Percentiles rank a stretch among this genome's conserved stretches.
Conservation (phyloP, 1,140 invertebrate genomes). For the Rhopalosiphum padi region DNA sequence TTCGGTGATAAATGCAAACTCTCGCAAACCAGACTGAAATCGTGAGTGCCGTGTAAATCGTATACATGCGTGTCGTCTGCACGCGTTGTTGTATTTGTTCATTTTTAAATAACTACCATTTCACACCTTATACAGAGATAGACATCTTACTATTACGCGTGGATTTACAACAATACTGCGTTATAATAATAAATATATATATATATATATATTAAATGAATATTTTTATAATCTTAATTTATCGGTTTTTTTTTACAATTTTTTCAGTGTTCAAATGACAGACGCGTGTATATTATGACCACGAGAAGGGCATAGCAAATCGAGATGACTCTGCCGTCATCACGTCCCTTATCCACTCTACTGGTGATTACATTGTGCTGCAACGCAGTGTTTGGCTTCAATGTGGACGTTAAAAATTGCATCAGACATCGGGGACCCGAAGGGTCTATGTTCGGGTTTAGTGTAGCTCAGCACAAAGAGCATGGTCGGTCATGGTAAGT, state of each 20-base stretch:
- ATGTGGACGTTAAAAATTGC: conserved; percentile 66
- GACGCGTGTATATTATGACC: conserved; percentile 42
- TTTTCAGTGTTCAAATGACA: conserved; percentile 43
- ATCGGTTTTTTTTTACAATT: conserved; percentile 13
- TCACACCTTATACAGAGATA: conserved; percentile 37
- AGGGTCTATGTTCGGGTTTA: conserved; percentile 68
- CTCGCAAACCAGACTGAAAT: conserved; percentile 17
- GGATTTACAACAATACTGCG: neutral
- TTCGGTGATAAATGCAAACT: conserved; percentile 6
- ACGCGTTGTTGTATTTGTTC: neutral
- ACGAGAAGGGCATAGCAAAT: conserved; percentile 51
- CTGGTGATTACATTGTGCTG: conserved; percentile 34
- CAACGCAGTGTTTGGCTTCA: conserved; percentile 63
- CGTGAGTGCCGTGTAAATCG: conserved; percentile 35
- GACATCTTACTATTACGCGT: neutral
- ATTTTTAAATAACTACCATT: conserved; percentile 30
- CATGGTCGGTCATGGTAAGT: conserved; percentile 66
- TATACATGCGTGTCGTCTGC: conserved; percentile 27
- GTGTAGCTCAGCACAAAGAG: conserved; percentile 67
- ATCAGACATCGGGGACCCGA: conserved; percentile 64
- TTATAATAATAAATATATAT: neutral
- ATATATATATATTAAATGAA: neutral
- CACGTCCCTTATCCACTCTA: conserved; percentile 15
- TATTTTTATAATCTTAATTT: conserved; percentile 19
- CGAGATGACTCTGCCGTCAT: conserved; percentile 47